Conservation (phyloP, 2,113 vertebrate species). For the Lepisosteus oculatus region DNA sequence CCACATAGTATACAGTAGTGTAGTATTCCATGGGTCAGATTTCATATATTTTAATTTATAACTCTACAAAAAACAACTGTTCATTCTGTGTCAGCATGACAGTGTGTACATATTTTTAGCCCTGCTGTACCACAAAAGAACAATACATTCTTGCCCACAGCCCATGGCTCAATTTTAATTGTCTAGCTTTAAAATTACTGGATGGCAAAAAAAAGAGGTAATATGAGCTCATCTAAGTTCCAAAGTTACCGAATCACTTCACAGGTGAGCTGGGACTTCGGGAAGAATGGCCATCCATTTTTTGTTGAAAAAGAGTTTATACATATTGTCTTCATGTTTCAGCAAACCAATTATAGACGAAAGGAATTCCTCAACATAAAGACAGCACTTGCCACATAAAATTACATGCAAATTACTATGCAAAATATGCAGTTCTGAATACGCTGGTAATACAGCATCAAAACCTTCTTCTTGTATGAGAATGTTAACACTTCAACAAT, state of each 20-base stretch:
- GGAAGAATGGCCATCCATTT: constrained; percentile 13
- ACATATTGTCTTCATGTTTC: constrained; percentile 26
- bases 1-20: too few relatives aligned
- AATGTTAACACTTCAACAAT: constrained; percentile 62
- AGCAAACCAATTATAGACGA: constrained; percentile 31
- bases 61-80: too few relatives aligned
- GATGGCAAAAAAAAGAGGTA: too few relatives aligned
- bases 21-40: too few relatives aligned
- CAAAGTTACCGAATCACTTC: background rate
- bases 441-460: constrained; percentile 58
- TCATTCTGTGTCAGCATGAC: too few relatives aligned
- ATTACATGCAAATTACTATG: constrained; percentile 60
- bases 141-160: too few relatives aligned
- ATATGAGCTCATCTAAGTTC: too few relatives aligned
- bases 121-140: too few relatives aligned
- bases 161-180: too few relatives aligned
- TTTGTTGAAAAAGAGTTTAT: background rate
- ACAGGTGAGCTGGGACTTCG: constrained; percentile 10
- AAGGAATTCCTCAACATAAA: constrained; percentile 30
- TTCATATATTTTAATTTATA: too few relatives aligned
- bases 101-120: too few relatives aligned
- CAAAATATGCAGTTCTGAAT: constrained; percentile 60
- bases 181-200: too few relatives aligned
- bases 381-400: constrained; percentile 32
- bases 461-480: constrained; percentile 50